Conservation (phyloP, 2,113 vertebrate genomes). For the Papio anubis region DNA sequence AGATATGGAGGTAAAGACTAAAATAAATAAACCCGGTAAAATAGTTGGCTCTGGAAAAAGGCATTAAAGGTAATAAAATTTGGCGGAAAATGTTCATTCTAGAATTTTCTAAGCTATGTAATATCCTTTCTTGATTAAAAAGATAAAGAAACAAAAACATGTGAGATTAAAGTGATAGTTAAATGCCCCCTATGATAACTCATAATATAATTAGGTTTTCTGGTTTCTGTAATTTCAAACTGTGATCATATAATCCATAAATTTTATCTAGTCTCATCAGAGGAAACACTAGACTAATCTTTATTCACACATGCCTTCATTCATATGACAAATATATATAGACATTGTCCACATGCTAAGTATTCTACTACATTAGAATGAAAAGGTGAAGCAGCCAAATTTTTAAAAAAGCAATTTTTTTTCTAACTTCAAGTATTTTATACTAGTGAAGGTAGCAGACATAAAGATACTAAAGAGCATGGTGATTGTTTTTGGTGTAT, state of each 20-base stretch:
- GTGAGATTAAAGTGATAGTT: neutral
- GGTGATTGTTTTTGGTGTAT: neutral
- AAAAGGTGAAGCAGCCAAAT: neutral
- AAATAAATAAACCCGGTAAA: neutral
- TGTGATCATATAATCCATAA: neutral
- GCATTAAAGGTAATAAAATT: neutral
- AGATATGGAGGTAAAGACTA: neutral
- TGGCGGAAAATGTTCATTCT: neutral
- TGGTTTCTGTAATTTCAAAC: neutral
- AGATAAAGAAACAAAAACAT: neutral
- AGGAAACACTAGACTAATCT: neutral
- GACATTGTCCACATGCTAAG: neutral
- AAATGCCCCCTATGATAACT: neutral
- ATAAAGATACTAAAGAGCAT: neutral
- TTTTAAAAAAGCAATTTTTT: neutral
- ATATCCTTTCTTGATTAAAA: neutral
- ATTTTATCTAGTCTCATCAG: neutral
- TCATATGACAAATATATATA: neutral
- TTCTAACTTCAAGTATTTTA: neutral
- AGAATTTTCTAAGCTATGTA: neutral
- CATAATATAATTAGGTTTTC: neutral
- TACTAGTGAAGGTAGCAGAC: neutral
- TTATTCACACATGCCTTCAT: neutral
- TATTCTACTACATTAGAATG: neutral
- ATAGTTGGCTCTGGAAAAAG: neutral